These are phyloP conservation scores for Paramuricea clavata DNA, from an alignment of 92 coral and sea anemone species.

Conservation along the genomic window DNA sequence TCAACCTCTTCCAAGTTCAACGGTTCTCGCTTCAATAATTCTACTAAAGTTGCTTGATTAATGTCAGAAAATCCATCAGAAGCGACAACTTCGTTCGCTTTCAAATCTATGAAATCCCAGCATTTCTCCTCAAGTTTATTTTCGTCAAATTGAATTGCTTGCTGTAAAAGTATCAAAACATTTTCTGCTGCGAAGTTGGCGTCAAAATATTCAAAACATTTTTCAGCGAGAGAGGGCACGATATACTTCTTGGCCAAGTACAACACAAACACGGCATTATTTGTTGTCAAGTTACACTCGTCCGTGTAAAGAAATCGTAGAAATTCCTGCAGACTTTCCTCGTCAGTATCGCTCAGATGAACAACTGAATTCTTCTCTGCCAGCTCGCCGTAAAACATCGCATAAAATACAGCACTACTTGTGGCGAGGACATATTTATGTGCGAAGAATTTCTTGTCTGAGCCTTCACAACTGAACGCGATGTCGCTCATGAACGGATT, in stretches of 20 bases:
- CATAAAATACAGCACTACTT: too few species aligned
- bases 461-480: too few species aligned
- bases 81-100: slow-evolving; percentile 71
- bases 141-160: slow-evolving; percentile 75
- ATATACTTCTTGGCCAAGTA: slow-evolving; percentile 87
- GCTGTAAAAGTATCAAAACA: slow-evolving; percentile 78
- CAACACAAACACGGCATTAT: slow-evolving; percentile 78
- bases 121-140: slow-evolving; percentile 78
- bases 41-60: slow-evolving; percentile 67
- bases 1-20: slow-evolving; percentile 45
- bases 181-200: slow-evolving; percentile 79
- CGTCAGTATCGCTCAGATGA: too few species aligned
- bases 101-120: slow-evolving; percentile 80
- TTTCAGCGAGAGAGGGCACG: slow-evolving; percentile 78
- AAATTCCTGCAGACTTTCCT: too few species aligned
- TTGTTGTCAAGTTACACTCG: slow-evolving; percentile 68
- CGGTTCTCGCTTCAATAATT: slow-evolving; percentile 73
- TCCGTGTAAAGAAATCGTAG: too few species aligned
- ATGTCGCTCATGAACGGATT: too few species aligned
- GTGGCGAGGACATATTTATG: too few species aligned
- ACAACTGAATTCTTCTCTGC: too few species aligned
- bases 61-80: slow-evolving; percentile 77
- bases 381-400: too few species aligned
- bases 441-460: too few species aligned
- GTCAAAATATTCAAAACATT: slow-evolving; percentile 77